These are phyloP conservation scores for Potamilus streckersoni DNA, from an alignment of 1,140 invertebrate species.

Conservation along the genomic window DNA sequence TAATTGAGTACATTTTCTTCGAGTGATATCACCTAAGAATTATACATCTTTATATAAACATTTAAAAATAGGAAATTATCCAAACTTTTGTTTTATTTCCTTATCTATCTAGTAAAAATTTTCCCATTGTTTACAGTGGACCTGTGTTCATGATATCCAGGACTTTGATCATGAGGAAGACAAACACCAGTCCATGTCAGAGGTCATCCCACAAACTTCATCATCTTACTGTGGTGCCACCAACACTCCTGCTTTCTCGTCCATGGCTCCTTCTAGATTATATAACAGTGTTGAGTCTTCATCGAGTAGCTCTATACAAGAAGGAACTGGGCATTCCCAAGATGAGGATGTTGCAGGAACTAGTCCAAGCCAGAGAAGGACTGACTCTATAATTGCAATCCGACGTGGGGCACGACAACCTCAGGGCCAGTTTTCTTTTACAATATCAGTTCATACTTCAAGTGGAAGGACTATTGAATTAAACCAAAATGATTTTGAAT, in stretches of 20 bases:
- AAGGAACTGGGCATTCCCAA: not conserved
- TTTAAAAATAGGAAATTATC: not conserved
- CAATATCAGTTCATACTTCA: constrained; percentile 30
- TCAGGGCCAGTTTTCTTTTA: constrained; percentile 25
- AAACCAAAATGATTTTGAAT: constrained; percentile 23
- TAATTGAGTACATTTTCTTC: not conserved
- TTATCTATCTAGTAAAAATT: not conserved
- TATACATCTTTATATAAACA: not conserved
- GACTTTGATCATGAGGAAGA: constrained; percentile 11
- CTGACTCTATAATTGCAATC: constrained; percentile 24
- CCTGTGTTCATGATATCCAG: constrained; percentile 93
- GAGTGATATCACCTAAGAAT: not conserved
- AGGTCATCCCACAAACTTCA: constrained; percentile 32
- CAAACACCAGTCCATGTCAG: not conserved
- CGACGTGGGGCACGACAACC: constrained; percentile 13
- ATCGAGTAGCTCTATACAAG: not conserved
- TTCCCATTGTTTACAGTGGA: constrained; percentile 77
- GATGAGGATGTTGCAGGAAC: not conserved
- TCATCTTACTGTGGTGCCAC: constrained; percentile 27
- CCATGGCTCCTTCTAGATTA: constrained; percentile 18
- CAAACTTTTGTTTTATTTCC: not conserved
- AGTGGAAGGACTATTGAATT: constrained; percentile 28
- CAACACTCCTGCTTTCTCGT: constrained; percentile 35
- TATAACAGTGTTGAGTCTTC: constrained; percentile 2
- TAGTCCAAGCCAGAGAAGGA: not conserved